These are phyloP conservation scores for Cydia splendana DNA, from an alignment of 1,140 invertebrate species.

Conservation along the genomic window DNA sequence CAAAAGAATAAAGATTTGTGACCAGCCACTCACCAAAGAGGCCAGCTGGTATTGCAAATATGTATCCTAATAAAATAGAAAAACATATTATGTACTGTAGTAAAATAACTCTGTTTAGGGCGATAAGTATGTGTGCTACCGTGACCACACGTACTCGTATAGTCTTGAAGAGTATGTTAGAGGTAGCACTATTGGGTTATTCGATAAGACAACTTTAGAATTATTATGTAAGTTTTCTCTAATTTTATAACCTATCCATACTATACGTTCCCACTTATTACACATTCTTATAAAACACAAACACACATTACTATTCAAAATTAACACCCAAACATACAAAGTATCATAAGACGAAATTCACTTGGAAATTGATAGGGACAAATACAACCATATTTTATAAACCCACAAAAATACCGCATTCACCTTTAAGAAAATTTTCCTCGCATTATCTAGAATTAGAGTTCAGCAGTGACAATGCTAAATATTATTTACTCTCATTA, in stretches of 20 bases:
- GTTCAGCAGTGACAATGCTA: background rate
- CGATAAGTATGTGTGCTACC: constrained; percentile 44
- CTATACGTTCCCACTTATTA: background rate
- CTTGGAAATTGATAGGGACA: background rate
- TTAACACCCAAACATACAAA: background rate
- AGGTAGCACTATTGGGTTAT: background rate
- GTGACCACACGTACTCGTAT: constrained; percentile 11
- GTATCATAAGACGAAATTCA: background rate
- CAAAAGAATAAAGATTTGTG: constrained; percentile 38
- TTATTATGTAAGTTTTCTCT: background rate
- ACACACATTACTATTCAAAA: background rate
- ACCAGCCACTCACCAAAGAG: constrained; percentile 74
- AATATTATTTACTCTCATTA: too few relatives aligned
- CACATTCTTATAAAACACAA: background rate
- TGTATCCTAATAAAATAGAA: constrained; percentile 75
- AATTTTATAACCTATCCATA: background rate
- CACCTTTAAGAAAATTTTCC: background rate
- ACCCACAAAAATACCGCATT: constrained; percentile 22
- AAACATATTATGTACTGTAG: constrained; percentile 56
- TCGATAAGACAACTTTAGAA: background rate
- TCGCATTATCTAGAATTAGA: background rate
- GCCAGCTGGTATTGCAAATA: constrained; percentile 77
- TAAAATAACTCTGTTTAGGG: constrained; percentile 34
- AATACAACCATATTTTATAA: background rate
- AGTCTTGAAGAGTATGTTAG: constrained; percentile 9